Conservation (phyloP, 2,888 invertebrate genomes). For the Argyresthia albistria region DNA sequence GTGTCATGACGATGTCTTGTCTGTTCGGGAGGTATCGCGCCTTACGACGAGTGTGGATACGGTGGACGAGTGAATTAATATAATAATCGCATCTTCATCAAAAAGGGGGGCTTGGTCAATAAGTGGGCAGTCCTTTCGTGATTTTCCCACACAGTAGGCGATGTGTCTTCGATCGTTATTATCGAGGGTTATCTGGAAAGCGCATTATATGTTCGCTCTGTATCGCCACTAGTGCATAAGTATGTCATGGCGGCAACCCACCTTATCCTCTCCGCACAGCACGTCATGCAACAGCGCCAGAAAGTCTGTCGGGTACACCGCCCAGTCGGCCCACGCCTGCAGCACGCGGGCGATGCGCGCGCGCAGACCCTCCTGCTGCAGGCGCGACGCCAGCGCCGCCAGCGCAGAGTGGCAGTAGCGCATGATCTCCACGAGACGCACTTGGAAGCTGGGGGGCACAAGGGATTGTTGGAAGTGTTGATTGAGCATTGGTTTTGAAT, state of each 20-base stretch:
- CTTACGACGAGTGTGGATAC: too few relatives aligned
- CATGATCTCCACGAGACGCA: constrained; percentile 70
- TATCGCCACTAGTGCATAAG: neutral
- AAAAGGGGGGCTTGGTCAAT: too few relatives aligned
- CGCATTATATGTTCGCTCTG: too few relatives aligned
- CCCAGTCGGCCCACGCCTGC: constrained; percentile 98
- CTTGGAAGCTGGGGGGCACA: constrained; percentile 80
- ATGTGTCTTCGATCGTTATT: too few relatives aligned
- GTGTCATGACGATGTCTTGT: too few relatives aligned
- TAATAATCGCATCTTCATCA: too few relatives aligned
- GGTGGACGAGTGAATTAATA: too few relatives aligned
- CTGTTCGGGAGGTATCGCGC: too few relatives aligned
- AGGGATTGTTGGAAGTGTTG: neutral
- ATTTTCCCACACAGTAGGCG: too few relatives aligned
- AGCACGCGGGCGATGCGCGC: constrained; percentile 90
- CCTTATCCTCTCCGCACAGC: constrained; percentile 82
- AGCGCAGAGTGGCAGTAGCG: constrained; percentile 79
- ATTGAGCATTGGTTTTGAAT: too few relatives aligned
- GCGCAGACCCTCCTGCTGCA: constrained; percentile 98
- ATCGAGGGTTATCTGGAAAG: too few relatives aligned
- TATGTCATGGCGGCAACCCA: constrained; percentile 10
- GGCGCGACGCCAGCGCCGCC: constrained; percentile 79
- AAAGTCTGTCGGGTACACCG: constrained; percentile 94
- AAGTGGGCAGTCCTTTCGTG: too few relatives aligned
- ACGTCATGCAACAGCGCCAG: constrained; percentile 89